Percentiles rank a stretch among this genome's conserved stretches.
These are phyloP conservation scores for Apogon talboti DNA, from an alignment of 2,797 vertebrate species.

Conservation along the genomic window DNA sequence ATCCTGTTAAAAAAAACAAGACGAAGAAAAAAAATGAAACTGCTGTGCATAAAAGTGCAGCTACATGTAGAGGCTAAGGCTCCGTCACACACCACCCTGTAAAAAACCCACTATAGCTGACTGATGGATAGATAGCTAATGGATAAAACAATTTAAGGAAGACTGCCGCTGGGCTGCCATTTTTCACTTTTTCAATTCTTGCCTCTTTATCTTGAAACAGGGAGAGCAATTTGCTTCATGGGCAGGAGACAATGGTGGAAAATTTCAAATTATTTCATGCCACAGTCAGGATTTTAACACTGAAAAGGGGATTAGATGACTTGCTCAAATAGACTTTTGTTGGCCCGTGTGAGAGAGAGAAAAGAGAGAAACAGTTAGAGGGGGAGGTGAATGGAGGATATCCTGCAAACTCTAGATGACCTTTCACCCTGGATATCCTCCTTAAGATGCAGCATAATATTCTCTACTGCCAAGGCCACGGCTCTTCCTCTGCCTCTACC, in stretches of 20 bases:
- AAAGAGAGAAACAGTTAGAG: slow-evolving; percentile 1
- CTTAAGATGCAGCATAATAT: slow-evolving; percentile 48
- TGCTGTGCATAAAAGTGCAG: too few species aligned
- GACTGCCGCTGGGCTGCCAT: background rate
- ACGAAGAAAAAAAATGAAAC: too few species aligned
- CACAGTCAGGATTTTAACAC: slow-evolving; percentile 40
- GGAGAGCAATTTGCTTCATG: slow-evolving; percentile 30
- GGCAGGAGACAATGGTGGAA: slow-evolving; percentile 26
- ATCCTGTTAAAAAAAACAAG: too few species aligned
- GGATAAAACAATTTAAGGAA: background rate
- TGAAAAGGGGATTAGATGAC: slow-evolving; percentile 45
- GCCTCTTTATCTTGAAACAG: slow-evolving; percentile 48
- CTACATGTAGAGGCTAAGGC: too few species aligned
- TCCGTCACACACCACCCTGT: too few species aligned
- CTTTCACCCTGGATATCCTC: slow-evolving; percentile 80
- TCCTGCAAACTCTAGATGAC: slow-evolving; percentile 68
- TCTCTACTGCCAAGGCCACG: slow-evolving; percentile 50
- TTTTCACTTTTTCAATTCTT: slow-evolving; percentile 28
- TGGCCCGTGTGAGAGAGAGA: slow-evolving; percentile 19
- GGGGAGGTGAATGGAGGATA: slow-evolving; percentile 69
- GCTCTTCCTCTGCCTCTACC: slow-evolving; percentile 42
- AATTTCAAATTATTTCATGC: slow-evolving; percentile 46
- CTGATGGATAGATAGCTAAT: too few species aligned
- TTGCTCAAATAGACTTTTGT: slow-evolving; percentile 9
- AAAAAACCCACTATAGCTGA: too few species aligned